These are phyloP conservation scores for Ceyx margarethae DNA, from an alignment of 2,113 vertebrate genomes.

Conservation along the genomic window DNA sequence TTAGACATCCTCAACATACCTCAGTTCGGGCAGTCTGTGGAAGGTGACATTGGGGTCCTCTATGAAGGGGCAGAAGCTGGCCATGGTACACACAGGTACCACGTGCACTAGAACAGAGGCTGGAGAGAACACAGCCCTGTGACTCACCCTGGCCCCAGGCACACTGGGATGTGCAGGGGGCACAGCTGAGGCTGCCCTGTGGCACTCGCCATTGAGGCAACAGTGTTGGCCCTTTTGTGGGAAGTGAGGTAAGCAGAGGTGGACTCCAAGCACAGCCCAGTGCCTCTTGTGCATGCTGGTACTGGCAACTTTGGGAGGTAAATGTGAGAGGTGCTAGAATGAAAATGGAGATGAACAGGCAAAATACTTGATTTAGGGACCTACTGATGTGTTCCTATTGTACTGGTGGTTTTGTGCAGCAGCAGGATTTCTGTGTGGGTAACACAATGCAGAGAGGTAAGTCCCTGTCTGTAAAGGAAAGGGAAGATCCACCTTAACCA, in stretches of 20 bases:
- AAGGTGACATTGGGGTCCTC: not conserved
- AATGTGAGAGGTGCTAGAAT: not conserved
- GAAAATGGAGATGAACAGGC: not conserved
- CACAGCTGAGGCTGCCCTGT: not conserved
- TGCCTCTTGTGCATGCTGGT: not conserved
- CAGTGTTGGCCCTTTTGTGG: not conserved
- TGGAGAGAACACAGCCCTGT: not conserved
- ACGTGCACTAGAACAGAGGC: not conserved
- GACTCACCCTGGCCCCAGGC: not conserved
- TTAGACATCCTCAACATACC: not conserved
- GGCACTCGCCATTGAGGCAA: not conserved
- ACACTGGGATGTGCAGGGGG: fast-evolving
- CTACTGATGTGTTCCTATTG: not conserved
- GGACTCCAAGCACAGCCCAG: not conserved
- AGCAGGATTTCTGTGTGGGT: not conserved
- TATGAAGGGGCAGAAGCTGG: not conserved
- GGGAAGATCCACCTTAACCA: not conserved
- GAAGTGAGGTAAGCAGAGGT: not conserved
- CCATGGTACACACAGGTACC: not conserved
- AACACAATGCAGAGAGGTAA: not conserved
- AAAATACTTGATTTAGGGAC: not conserved
- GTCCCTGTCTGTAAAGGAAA: not conserved
- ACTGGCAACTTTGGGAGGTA: not conserved
- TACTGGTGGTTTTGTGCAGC: not conserved
- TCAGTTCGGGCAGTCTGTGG: not conserved